Evolutionary conservation across 2,888 invertebrate genomes (phyloP), one percentile per base, ranked within the genome.

Genomic region (Neuroscelio doddi): DNA sequence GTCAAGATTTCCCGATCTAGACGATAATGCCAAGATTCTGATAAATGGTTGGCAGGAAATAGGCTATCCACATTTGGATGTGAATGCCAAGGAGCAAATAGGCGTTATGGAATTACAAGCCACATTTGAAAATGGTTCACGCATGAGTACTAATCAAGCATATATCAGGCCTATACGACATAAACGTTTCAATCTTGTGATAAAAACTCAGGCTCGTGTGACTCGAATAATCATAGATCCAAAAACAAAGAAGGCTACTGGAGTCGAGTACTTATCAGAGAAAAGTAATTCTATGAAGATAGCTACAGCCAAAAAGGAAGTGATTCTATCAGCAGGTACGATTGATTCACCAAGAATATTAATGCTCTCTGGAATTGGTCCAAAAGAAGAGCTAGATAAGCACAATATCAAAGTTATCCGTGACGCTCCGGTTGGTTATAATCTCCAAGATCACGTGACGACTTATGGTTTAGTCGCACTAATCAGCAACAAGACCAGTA

Each of bases 91-190:
- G 41, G 80, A 83, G 29, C 88, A 90, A 75, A 80, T 90, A 3
- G 92, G 92, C 12, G 87, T 89, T 1, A 89, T 88, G 80, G 83
- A 89, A 39, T 76, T 88, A 14, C 91, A 91, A 77, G 87, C 88
- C n/a, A 91, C 91, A 0, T 86, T 89, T 0, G 85, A 85, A 42
- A 81, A 89, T 73, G 91, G 92, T 1, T 84, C 84, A 67, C 86
- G 92, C 63, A 83, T 86, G 46, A 92, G 91, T 16, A 86, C 87
- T 0, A 92, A 92, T 74, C 81, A 80, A 1, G 92, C 91, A 0
- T 92, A 88, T 70, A 89, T 92, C n/a, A 85, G 89, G 67, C 90
- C 91, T 0, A 88, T 92, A 42, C 85, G 91, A 34, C 70, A 86
- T 10, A 86, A 85, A 49, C 75, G 88, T 8, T 67, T 71, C 15